Evolutionary conservation across 1,140 invertebrate genomes (phyloP), one percentile per base, ranked within the genome.

Genomic region (Drosophila kepulauana): DNA sequence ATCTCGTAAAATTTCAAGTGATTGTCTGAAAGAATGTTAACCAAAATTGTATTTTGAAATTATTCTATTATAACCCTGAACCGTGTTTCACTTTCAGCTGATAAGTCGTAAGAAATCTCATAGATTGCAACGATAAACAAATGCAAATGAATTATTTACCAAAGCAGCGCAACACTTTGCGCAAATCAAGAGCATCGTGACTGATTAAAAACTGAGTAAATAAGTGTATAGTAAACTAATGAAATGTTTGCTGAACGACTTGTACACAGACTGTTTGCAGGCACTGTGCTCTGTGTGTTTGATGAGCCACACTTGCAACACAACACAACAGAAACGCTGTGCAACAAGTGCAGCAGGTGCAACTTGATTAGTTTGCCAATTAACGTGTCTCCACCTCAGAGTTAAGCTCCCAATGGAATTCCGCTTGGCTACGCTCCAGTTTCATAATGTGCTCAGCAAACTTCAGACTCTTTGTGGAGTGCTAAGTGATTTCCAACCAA

Each of bases 401-500:
- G 1, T 7, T n/a, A 33, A 51, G 25, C 11, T 25, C 10, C 41
- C 28, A 15, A 25, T 13, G n/a, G 35, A 38, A 30, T 54, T 3
- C 45, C 20, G 16, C 16, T 10, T 38, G 1, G 20, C 28, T 25
- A 41, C 41, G 66, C 66, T 75, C 72, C 59, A 70, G 41, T 75
- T 75, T 75, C 30, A 51, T 5, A 63, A 64, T 48, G 30, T 54
- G 48, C 56, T 52, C 11, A 20, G 33, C 63, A 66, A 66, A 66
- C 69, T 45, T 45, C 41, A 41, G 41, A 25, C 41, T 11, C 10
- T n/a, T 5, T 67, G 46, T 51, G 20, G 20, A 25, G 30, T 71
- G 67, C 54, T 75, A 75, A 71, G 38, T 71, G 67, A 51, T 61
- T 71, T 52, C 28, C 41, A 25, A 25, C 64, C 49, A 69, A 69